A percentile compares a stretch with the other conserved stretches of the same genome.
Evolutionary conservation across 2,797 vertebrate species (phyloP).

Genomic region (Phyllotis vaccarum): DNA sequence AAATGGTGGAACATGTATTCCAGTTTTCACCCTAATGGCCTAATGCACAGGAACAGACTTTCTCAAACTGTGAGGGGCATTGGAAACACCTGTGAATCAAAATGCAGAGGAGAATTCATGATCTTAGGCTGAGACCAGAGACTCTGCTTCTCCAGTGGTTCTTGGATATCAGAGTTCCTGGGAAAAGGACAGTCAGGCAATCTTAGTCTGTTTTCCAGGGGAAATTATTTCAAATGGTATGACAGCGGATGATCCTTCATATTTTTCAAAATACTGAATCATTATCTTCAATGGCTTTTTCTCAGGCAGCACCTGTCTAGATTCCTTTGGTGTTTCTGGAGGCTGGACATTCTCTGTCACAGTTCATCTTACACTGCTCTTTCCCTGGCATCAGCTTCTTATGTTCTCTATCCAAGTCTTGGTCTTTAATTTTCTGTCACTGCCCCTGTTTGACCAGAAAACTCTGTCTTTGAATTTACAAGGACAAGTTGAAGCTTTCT

Average conservation of each 20-base stretch:
- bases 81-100: background rate
- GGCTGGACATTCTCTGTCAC: background rate
- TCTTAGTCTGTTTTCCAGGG: background rate
- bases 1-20: background rate
- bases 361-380: background rate
- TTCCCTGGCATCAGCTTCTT: background rate
- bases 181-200: background rate
- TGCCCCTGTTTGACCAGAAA: background rate
- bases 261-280: constrained; percentile 23
- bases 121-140: background rate
- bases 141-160: background rate
- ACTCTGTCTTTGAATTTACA: background rate
- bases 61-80: background rate
- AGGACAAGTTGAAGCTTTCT: background rate
- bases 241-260: background rate
- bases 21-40: background rate
- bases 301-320: background rate
- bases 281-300: background rate
- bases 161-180: background rate
- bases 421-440: background rate
- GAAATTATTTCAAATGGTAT: background rate
- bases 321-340: no score
- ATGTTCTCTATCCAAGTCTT: background rate
- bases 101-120: background rate
- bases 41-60: background rate